phyloP scores from a whole-genome alignment of 2,888 invertebrate genomes.

The Podabrus alpinus region DNA sequence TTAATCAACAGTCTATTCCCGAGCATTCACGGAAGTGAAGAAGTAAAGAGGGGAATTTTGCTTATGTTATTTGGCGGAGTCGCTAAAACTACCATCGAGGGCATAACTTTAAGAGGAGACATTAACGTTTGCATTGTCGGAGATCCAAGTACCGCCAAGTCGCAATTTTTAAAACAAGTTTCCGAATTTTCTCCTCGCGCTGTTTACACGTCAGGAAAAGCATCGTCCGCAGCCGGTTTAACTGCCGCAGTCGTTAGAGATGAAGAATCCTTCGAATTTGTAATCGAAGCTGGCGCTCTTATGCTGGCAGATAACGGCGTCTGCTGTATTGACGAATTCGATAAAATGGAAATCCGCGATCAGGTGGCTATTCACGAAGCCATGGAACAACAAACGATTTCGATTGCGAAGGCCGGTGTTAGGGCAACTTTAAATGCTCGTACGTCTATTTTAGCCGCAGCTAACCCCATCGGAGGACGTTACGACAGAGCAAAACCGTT shows the following conservation, averaged over 20 bases:
- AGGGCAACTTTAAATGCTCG: conserved; percentile 96
- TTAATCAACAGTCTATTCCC: conserved; percentile 92
- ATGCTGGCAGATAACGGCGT: conserved; percentile 99
- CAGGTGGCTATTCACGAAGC: conserved; percentile 99
- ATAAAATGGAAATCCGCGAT: conserved; percentile 97
- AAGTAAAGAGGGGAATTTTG: conserved; percentile 87
- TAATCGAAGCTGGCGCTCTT: conserved; percentile 98
- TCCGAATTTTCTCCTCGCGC: conserved; percentile 94
- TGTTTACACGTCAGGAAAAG: conserved; percentile 98
- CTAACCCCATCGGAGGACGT: conserved; percentile 96
- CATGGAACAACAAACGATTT: conserved; percentile 99
- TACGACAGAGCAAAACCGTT: conserved; percentile 94
- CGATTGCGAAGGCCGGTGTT: conserved; percentile 96
- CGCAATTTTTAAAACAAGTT: conserved; percentile 91
- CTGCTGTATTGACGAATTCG: conserved; percentile 99
- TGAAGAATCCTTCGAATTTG: conserved; percentile 97
- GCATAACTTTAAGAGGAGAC: conserved; percentile 91
- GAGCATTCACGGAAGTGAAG: conserved; percentile 94
- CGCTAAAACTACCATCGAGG: conserved; percentile 89
- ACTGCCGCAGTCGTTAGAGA: conserved; percentile 98
- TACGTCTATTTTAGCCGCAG: conserved; percentile 96
- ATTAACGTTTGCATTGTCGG: conserved; percentile 98
- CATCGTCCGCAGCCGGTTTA: conserved; percentile 95
- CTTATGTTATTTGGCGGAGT: conserved; percentile 98
- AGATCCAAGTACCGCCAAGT: conserved; percentile 98